phyloP scores from a whole-genome alignment of 1,140 invertebrate genomes.

The Triops cancriformis region DNA sequence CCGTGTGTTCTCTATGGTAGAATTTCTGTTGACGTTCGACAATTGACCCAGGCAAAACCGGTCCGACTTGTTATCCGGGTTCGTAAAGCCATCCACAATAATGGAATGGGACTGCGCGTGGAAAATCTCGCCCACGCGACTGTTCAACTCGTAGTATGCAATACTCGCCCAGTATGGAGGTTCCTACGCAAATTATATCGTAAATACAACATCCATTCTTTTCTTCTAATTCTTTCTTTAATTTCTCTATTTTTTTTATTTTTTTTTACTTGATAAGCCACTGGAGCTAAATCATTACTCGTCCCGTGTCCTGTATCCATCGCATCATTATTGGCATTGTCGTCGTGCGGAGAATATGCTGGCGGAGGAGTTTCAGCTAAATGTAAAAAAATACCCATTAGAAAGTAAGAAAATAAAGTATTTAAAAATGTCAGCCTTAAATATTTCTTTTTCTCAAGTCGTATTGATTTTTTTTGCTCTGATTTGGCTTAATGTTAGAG shows the following conservation, averaged over 20 bases:
- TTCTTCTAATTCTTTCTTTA: too few relatives aligned
- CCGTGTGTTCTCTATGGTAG: conserved; percentile 95
- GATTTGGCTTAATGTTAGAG: too few relatives aligned
- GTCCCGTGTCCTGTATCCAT: conserved; percentile 50
- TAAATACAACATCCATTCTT: background rate
- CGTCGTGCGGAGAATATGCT: conserved; percentile 79
- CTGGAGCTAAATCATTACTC: conserved; percentile 58
- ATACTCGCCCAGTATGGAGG: conserved; percentile 92
- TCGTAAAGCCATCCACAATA: conserved; percentile 93
- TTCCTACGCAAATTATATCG: conserved; percentile 42
- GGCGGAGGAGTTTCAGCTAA: conserved; percentile 83
- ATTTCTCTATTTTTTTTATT: background rate
- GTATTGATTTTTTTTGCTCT: too few relatives aligned
- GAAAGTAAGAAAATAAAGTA: too few relatives aligned
- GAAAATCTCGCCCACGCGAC: conserved; percentile 88
- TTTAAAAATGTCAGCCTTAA: too few relatives aligned
- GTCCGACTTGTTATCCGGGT: conserved; percentile 85
- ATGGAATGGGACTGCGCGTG: conserved; percentile 84
- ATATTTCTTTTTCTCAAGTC: too few relatives aligned
- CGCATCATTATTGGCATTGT: conserved; percentile 44
- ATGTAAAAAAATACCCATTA: too few relatives aligned
- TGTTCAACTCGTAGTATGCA: conserved; percentile 93
- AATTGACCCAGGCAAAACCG: conserved; percentile 92
- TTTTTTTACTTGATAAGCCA: conserved; percentile 53
- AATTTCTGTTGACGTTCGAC: conserved; percentile 94